phyloP scores from a whole-genome alignment of 2,113 vertebrate species.

The Chaetops frenatus region DNA sequence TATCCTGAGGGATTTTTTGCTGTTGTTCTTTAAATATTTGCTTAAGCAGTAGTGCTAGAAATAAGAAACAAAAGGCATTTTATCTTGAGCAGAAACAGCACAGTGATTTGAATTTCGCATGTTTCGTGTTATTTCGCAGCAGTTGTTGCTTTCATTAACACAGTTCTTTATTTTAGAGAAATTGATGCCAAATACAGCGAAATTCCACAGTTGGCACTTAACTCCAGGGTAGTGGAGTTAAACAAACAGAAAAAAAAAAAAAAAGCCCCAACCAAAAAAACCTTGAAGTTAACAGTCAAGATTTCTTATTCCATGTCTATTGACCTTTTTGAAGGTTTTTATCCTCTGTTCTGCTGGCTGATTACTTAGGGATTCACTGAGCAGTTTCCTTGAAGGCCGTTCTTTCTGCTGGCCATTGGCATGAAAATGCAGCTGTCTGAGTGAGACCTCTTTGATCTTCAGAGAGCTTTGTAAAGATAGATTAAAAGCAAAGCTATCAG shows the following conservation, averaged over 20 bases:
- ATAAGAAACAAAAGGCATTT: constrained; percentile 7
- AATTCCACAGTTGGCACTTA: not conserved
- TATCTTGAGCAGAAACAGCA: not conserved
- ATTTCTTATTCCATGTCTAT: not conserved
- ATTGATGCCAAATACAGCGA: not conserved
- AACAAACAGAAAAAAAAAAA: not conserved
- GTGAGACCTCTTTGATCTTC: constrained; percentile 67
- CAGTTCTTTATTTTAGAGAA: not conserved
- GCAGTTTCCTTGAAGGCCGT: constrained; percentile 55
- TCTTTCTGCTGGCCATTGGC: constrained; percentile 55
- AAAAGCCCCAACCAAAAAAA: not conserved
- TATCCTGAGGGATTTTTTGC: constrained; percentile 20
- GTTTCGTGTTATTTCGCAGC: not conserved
- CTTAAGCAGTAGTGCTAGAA: constrained; percentile 9
- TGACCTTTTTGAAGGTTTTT: constrained; percentile 55
- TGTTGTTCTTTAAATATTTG: constrained; percentile 27
- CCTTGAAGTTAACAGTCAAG: not conserved
- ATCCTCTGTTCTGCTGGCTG: constrained; percentile 40
- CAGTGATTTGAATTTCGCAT: not conserved
- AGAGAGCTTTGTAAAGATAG: constrained; percentile 59
- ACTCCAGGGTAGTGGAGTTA: not conserved
- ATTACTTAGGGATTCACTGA: constrained; percentile 64
- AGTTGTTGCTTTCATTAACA: constrained; percentile 14
- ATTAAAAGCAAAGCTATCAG: constrained; percentile 60
- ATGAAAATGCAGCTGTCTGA: constrained; percentile 60